Evolutionary conservation across 2,888 invertebrate genomes (phyloP).

Genomic region (Limnephilus auricula): DNA sequence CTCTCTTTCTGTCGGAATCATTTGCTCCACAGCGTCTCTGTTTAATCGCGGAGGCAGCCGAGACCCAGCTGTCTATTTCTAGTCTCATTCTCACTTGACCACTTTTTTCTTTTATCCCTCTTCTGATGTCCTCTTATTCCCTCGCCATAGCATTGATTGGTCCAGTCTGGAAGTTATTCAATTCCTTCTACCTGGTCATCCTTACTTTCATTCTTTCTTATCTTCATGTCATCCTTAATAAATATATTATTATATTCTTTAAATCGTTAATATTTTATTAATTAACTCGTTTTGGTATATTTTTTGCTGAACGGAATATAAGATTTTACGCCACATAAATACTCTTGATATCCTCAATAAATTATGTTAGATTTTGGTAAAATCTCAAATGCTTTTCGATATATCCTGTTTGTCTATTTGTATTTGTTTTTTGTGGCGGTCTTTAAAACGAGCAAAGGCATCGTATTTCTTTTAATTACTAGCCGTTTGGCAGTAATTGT

Average conservation of each 20-base stretch:
- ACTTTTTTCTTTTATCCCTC: slow-evolving; percentile 15
- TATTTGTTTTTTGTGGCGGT: background rate
- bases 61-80: slow-evolving; percentile 13
- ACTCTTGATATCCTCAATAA: background rate
- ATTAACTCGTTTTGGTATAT: background rate
- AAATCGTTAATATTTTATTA: background rate
- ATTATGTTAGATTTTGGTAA: background rate
- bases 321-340: background rate
- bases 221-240: background rate
- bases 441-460: background rate
- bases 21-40: background rate
- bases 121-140: background rate
- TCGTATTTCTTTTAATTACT: background rate
- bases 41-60: background rate
- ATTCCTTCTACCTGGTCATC: background rate
- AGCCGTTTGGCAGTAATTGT: slow-evolving; percentile 6
- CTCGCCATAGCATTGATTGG: background rate
- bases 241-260: background rate
- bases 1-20: background rate
- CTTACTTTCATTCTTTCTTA: background rate
- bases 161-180: slow-evolving; percentile 15
- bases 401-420: background rate
- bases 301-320: background rate
- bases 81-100: slow-evolving; percentile 12
- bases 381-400: background rate